Evolutionary conservation across 2,797 vertebrate species (phyloP), one percentile per base, ranked within the genome.

Genomic region (Cheracebus regulus): DNA sequence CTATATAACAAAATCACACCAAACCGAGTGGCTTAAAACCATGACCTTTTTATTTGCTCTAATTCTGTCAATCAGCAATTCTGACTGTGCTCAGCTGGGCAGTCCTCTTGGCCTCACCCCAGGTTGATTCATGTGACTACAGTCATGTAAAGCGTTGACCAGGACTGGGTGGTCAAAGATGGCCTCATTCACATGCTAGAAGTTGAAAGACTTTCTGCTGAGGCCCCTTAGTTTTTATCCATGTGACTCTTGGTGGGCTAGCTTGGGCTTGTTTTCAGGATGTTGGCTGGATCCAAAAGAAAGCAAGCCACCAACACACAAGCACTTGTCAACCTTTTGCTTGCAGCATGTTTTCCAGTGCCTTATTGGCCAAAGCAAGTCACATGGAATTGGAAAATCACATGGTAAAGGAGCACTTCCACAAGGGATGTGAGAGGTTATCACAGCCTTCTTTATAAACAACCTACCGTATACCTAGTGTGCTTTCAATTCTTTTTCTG

Each of bases 361-460:
- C 81, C 85, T 94, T 64, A 39, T 48, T 94, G 73, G 57, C 14
- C 44, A 96, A 64, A 79, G 46, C 33, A 96, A 33, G 61, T 70
- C 48, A 57, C 14, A 20, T 44, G 39, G 55, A 61, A 91, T 22
- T 76, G 52, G 30, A 88, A 86, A 58, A 46, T 88, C 52, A 70
- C n/a, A 4, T 86, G 44, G 84, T 67, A 93, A 8, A 88, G 52
- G 24, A 26, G 28, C 46, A 41, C 80, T 17, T 44, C 61, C 48
- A 3, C 46, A 33, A 33, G n/a, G 48, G 24, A 17, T 52, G 14
- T 48, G 46, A 82, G 55, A 72, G 46, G 70, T 52, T 84, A 46
- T 78, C 5, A 15, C 26, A 72, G 39, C 20, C 48, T 78, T 73
- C 33, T 91, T 41, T 52, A 72, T 70, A 55, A 93, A 44, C 7